These are phyloP conservation scores for Muscicapa comitata DNA, from an alignment of 2,797 vertebrate species.

Conservation along the genomic window DNA sequence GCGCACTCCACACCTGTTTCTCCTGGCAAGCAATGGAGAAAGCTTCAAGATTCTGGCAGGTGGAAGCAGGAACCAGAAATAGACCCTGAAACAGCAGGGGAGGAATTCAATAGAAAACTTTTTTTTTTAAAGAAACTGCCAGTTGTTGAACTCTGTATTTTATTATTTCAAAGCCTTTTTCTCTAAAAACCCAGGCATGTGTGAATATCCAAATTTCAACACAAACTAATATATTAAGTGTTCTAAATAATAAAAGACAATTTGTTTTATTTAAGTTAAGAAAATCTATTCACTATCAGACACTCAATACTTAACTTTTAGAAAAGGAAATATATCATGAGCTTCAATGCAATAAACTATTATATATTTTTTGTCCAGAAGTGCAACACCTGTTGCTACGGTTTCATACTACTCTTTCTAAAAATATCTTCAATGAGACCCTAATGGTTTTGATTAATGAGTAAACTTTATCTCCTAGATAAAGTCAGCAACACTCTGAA, in stretches of 20 bases:
- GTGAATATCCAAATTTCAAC: neutral
- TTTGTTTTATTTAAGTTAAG: neutral
- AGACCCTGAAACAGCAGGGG: neutral
- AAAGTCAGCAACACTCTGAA: neutral
- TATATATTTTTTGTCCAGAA: neutral
- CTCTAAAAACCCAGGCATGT: neutral
- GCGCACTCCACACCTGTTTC: neutral
- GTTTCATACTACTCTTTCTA: neutral
- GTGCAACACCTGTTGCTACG: neutral
- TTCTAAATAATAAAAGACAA: neutral
- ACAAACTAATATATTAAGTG: neutral
- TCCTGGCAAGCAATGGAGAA: neutral
- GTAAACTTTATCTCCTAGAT: neutral
- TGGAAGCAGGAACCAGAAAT: slow-evolving; percentile 17
- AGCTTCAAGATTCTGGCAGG: slow-evolving; percentile 2
- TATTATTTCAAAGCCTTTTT: neutral
- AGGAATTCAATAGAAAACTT: neutral
- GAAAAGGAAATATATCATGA: neutral
- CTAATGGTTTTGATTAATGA: neutral
- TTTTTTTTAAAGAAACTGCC: neutral
- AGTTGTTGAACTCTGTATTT: neutral
- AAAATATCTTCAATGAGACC: neutral
- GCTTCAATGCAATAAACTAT: neutral
- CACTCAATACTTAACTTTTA: neutral
- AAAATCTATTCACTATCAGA: neutral